phyloP scores from a whole-genome alignment of 1,140 invertebrate genomes.

The Chrysoperla carnea region DNA sequence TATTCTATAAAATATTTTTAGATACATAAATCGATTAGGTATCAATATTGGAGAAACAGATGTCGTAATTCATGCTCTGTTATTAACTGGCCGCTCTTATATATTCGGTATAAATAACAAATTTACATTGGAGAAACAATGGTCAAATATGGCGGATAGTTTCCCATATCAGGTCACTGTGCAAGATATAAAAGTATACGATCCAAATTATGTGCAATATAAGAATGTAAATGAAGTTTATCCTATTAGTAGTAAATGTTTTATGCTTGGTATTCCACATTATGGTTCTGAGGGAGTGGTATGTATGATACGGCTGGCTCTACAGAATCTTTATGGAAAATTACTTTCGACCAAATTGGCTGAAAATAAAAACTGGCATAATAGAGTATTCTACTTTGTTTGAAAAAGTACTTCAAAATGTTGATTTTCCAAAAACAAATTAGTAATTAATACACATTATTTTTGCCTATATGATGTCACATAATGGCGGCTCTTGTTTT shows the following conservation, averaged over 20 bases:
- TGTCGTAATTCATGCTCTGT: slow-evolving; percentile 52
- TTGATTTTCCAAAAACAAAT: too few species aligned
- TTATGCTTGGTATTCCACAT: slow-evolving; percentile 59
- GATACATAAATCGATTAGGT: slow-evolving; percentile 42
- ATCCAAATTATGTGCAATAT: slow-evolving; percentile 17
- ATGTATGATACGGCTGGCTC: slow-evolving; percentile 11
- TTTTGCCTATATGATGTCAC: too few species aligned
- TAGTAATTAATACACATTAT: too few species aligned
- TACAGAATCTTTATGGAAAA: too few species aligned
- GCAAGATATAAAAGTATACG: slow-evolving; percentile 34
- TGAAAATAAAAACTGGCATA: too few species aligned
- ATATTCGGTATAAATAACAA: slow-evolving; percentile 29
- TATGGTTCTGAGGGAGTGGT: slow-evolving; percentile 66
- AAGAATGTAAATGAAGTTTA: slow-evolving; percentile 52
- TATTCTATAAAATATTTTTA: slow-evolving; percentile 21
- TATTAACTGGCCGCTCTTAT: slow-evolving; percentile 47
- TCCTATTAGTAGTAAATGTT: slow-evolving; percentile 41
- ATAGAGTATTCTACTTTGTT: too few species aligned
- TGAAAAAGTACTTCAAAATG: too few species aligned
- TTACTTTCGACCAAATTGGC: too few species aligned
- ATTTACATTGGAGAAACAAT: slow-evolving; percentile 51
- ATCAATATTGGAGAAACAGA: slow-evolving; percentile 57
- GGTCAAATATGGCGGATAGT: slow-evolving; percentile 29
- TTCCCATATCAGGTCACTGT: slow-evolving; percentile 57
- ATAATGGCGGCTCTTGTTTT: too few species aligned